These are phyloP conservation scores for Dryococelus australis DNA, from an alignment of 2,888 invertebrate genomes.

Conservation along the genomic window DNA sequence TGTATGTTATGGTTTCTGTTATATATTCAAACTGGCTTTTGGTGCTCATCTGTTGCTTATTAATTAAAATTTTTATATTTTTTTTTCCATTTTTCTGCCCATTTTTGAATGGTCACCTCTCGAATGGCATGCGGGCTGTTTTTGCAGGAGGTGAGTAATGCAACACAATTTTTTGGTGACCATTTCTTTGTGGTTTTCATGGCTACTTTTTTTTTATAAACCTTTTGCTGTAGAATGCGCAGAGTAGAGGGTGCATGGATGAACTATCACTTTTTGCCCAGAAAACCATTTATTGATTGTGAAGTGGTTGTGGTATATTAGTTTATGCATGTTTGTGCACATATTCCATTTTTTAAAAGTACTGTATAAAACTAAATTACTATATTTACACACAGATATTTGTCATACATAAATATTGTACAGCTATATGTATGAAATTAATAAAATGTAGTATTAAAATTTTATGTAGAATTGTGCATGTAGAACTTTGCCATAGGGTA, in stretches of 20 bases:
- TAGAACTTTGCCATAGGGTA: background rate
- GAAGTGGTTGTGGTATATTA: background rate
- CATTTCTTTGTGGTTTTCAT: conserved; percentile 33
- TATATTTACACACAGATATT: no score
- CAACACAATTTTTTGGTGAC: conserved; percentile 35
- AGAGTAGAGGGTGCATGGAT: background rate
- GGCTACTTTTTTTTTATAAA: conserved; percentile 11
- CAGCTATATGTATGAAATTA: no score
- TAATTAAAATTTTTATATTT: conserved; percentile 42
- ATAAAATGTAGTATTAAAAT: no score
- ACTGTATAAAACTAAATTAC: no score
- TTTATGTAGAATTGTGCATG: background rate
- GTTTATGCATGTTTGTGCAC: background rate
- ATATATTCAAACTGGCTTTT: conserved; percentile 43
- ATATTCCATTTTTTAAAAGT: background rate
- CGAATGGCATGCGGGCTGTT: conserved; percentile 42
- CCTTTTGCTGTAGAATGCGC: conserved; percentile 22
- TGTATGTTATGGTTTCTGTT: conserved; percentile 22
- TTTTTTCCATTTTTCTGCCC: conserved; percentile 35
- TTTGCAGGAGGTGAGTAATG: conserved; percentile 45
- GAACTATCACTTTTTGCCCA: background rate
- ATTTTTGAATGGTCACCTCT: conserved; percentile 46
- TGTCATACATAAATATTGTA: no score
- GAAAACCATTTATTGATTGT: background rate
- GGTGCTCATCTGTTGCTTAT: conserved; percentile 44